Evolutionary conservation across 1,140 invertebrate genomes (phyloP).

Genomic region (Tetranychus urticae): DNA sequence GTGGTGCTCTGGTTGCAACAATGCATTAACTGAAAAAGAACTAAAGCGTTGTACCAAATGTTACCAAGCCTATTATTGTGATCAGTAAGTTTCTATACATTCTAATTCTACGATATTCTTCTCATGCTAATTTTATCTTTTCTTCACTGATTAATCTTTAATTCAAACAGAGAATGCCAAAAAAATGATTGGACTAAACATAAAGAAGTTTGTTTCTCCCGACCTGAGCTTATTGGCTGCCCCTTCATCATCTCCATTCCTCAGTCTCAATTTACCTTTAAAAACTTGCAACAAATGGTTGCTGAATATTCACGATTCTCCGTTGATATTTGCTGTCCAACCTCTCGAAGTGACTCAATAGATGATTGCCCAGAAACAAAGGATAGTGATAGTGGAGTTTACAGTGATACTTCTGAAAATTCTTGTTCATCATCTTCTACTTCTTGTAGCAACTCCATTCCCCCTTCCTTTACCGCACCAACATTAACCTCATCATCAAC

Average conservation of each 20-base stretch:
- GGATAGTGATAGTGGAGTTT: neutral
- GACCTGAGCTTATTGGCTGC: conserved; percentile 23
- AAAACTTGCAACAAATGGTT: conserved; percentile 21
- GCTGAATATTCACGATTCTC: conserved; percentile 23
- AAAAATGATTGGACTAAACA: conserved; percentile 22
- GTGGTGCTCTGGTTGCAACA: conserved; percentile 18
- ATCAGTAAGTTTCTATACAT: conserved; percentile 18
- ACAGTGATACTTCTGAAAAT: neutral
- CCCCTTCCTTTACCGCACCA: too few species aligned
- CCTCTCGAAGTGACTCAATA: neutral
- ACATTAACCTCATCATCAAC: too few species aligned
- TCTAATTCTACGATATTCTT: neutral
- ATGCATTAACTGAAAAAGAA: conserved; percentile 13
- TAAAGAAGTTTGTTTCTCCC: conserved; percentile 18
- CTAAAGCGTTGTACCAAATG: conserved; percentile 24
- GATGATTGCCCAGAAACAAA: neutral
- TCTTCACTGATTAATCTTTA: neutral
- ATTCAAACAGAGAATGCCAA: conserved; percentile 20
- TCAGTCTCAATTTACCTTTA: conserved; percentile 23
- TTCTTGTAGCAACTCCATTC: neutral
- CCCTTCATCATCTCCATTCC: conserved; percentile 28
- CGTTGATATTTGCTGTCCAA: neutral
- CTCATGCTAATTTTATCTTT: neutral
- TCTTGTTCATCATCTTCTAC: neutral
- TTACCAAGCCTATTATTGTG: conserved; percentile 24